These are phyloP conservation scores for Varecia variegata DNA, from an alignment of 2,797 vertebrate species.

Conservation along the genomic window DNA sequence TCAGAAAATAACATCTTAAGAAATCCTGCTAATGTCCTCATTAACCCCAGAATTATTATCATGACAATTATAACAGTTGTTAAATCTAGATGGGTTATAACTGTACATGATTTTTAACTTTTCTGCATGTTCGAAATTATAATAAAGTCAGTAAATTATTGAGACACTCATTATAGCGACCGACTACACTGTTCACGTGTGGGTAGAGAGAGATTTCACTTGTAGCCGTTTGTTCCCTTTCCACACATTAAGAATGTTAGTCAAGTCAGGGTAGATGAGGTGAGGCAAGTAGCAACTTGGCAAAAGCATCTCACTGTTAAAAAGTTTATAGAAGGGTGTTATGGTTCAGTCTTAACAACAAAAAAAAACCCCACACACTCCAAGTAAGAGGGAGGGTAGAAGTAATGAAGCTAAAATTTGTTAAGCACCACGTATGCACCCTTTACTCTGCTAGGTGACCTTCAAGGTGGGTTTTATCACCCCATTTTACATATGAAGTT, in stretches of 20 bases:
- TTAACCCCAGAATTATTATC: not conserved
- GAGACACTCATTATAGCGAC: not conserved
- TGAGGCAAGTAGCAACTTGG: not conserved
- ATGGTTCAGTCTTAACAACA: not conserved
- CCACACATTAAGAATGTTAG: not conserved
- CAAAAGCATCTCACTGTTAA: not conserved
- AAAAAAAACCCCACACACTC: not conserved
- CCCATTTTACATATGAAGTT: not conserved
- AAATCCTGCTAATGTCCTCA: not conserved
- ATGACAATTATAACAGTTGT: not conserved
- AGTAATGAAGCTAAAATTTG: not conserved
- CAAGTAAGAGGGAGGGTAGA: not conserved
- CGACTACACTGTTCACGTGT: not conserved
- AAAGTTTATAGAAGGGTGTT: not conserved
- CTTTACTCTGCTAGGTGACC: not conserved
- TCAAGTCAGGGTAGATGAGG: not conserved
- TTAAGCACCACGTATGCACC: not conserved
- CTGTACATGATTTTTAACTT: not conserved
- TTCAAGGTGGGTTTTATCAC: not conserved
- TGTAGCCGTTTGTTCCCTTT: slow-evolving; percentile 13
- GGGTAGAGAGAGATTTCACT: not conserved
- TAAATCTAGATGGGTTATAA: slow-evolving; percentile 17
- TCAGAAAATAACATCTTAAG: not conserved
- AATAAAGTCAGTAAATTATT: not conserved
- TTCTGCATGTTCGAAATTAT: not conserved